Base-by-base conservation (phyloP, 2,888 invertebrate genomes). In the Drosophila paranaensis region DNA sequence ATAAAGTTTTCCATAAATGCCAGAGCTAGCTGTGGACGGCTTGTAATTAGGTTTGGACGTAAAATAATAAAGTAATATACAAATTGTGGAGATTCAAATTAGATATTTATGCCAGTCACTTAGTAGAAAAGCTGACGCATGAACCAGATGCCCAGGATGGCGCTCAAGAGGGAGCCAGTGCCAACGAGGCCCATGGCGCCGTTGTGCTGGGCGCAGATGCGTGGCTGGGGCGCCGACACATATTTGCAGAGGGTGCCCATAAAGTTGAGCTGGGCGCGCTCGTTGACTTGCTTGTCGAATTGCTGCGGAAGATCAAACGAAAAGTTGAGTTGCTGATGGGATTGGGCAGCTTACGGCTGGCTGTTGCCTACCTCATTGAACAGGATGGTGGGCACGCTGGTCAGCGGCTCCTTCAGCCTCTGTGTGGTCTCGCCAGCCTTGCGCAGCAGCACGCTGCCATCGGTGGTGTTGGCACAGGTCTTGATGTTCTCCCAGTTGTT, bases 311-410 rank as follows among this genome's bases (percentile, higher is more conserved):
- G 37, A 8, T 40, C 27, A 39, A 65, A 46, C 13, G 6, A 10
- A n/a, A 25, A 37, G 16, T 55, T 53, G 10, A 11, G 10, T 48
- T 16, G 10, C 6, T 46, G 16, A 37, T 10, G 0, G 1, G 14
- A 6, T n/a, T 37, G 2, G 27, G 40, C 27, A 6, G 20, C 25
- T 25, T 0, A 13, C 20, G 40, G 40, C 20, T 6, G 30, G n/a
- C 30, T 30, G 1, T 2, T 4, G 30, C 54, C 58, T 76, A 95
- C 95, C 92, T 94, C 94, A 76, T 95, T 95, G 82, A 96, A 94
- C 13, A 95, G 94, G 16, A 96, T 92, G 6, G 95, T 95, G 10
- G 96, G 96, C 25, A 96, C 96, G 71, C 94, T 95, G 33, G 91
- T 86, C 13, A 96, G 92, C 0, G 95, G 94, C 1, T 94, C 93